Base-by-base conservation (phyloP, 2,113 vertebrate species). In the Marcusenius ussheri region DNA sequence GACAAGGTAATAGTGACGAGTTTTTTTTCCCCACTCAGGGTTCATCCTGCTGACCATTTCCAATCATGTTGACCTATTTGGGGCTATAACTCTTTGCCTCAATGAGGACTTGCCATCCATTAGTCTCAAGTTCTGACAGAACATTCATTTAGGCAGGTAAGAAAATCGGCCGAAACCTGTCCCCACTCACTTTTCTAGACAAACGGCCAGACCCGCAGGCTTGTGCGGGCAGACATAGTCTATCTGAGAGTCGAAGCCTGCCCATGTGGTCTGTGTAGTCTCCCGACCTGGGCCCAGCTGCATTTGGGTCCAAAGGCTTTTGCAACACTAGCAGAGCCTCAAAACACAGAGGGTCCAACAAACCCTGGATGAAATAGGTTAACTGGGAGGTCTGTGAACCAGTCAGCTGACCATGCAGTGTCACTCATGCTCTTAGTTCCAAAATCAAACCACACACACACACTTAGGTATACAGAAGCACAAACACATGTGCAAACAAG, bases 371-470 rank as follows among this genome's bases (percentile, higher is more conserved):
- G 31, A 83, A 83, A 83, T 80, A 5, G 27, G 31, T 42, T 39
- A 80, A 80, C 35, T 80, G 31, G 39, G 1, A 83, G 7, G 70
- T 17, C 70, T 39, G 13, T 19, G 11, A 39, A 39, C 70, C 27
- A 39, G 31, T 77, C 27, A 74, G 3, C 11, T 35, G n/a, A 74
- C 66, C 31, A 39, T 77, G 70, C 10, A 17, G 21, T 35, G 0
- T 77, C 70, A 77, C n/a, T 46, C 83, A n/a, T 13, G 24, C 8
- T n/a, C 19, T 24, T 46, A n/a, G 21, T 24, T 84, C 39, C 45
- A 42, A 35, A 83, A 39, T 6, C 77, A 83, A 83, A 90, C 90
- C 90, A 89, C 70, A 45, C 8, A 8, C 49, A 50, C 91, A 91
- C 89, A 93, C 89, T 88, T 19, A 74, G 27, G 70, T 21, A 42